Evolutionary conservation across 2,888 invertebrate species (phyloP).

Genomic region (Fissipunctia ypsillon): DNA sequence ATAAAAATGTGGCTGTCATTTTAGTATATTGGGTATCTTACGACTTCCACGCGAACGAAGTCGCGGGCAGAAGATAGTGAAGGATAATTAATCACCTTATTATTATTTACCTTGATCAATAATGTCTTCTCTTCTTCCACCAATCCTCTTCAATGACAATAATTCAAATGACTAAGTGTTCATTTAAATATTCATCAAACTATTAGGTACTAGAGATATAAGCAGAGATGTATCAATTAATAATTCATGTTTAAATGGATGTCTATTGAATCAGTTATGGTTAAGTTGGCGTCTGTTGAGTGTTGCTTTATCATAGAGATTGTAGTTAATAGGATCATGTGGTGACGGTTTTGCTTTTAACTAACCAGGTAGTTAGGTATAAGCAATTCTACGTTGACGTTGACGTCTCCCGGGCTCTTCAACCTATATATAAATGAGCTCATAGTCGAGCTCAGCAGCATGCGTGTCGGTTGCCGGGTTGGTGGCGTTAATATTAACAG

Average conservation of each 20-base stretch:
- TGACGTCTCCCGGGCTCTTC: too few relatives aligned
- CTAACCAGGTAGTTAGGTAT: too few relatives aligned
- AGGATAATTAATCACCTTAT: neutral
- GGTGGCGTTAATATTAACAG: too few relatives aligned
- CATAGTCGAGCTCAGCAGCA: too few relatives aligned
- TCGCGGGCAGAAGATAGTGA: too few relatives aligned
- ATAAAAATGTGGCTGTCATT: too few relatives aligned
- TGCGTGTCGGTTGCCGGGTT: too few relatives aligned
- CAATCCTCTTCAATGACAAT: neutral
- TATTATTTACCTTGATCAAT: neutral
- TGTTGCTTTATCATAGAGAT: conserved; percentile 3
- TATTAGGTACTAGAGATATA: neutral
- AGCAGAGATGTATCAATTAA: conserved; percentile 41
- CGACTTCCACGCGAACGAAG: too few relatives aligned
- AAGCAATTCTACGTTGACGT: too few relatives aligned
- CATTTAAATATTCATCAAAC: conserved; percentile 28
- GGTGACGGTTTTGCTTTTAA: neutral
- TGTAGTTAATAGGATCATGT: conserved; percentile 2
- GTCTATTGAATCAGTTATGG: conserved; percentile 32
- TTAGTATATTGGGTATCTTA: too few relatives aligned
- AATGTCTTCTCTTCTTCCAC: neutral
- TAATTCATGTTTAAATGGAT: conserved; percentile 55
- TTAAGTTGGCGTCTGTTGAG: neutral
- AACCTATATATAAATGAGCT: too few relatives aligned
- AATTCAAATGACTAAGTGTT: conserved; percentile 4